A percentile compares a stretch with the other conserved stretches of the same genome.
Evolutionary conservation across 2,888 invertebrate genomes (phyloP).

Genomic region (Diaprepes abbreviatus): DNA sequence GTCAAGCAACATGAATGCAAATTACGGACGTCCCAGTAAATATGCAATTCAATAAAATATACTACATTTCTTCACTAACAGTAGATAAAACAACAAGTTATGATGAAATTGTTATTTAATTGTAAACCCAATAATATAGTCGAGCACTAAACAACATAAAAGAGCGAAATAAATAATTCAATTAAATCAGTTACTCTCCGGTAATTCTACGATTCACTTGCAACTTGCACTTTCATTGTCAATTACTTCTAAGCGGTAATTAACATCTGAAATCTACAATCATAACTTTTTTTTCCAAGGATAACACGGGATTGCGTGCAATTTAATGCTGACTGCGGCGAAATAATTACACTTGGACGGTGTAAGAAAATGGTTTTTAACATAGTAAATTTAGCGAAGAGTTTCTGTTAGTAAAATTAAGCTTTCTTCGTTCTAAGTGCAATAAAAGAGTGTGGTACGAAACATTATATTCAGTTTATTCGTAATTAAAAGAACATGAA

Average conservation of each 20-base stretch:
- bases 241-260: conserved; percentile 8
- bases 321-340: background rate
- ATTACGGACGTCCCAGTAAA: background rate
- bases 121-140: background rate
- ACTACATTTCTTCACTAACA: background rate
- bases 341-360: conserved; percentile 23
- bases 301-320: conserved; percentile 11
- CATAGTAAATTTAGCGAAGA: conserved; percentile 27
- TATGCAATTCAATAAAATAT: background rate
- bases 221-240: conserved; percentile 25
- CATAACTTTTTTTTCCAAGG: conserved; percentile 9
- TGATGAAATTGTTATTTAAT: background rate
- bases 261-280: conserved; percentile 12
- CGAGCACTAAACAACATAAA: too few relatives aligned
- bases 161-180: background rate
- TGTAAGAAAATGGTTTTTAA: conserved; percentile 24
- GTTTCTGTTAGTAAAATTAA: conserved; percentile 28
- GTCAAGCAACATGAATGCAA: background rate
- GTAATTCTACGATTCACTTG: conserved; percentile 14
- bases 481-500: conserved; percentile 39
- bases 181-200: conserved; percentile 6
- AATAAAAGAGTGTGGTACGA: conserved; percentile 28
- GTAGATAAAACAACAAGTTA: background rate
- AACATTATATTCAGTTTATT: conserved; percentile 10
- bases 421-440: conserved; percentile 38